Evolutionary conservation across 2,888 invertebrate species (phyloP).

Genomic region (Parnassius apollo): DNA sequence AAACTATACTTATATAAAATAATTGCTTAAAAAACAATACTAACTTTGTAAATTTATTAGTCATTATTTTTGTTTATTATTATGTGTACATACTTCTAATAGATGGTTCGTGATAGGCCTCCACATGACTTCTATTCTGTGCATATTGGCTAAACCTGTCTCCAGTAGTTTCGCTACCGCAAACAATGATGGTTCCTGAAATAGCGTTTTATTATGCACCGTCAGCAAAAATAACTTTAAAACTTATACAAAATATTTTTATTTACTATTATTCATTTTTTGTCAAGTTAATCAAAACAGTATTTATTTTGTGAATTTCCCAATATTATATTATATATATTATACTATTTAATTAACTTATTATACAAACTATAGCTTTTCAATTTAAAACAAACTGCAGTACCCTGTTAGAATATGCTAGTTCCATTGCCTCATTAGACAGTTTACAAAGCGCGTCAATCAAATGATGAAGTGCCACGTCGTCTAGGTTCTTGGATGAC

Average conservation of each 20-base stretch:
- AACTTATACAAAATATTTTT: too few relatives aligned
- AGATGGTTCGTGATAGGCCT: constrained; percentile 96
- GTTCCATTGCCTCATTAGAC: constrained; percentile 97
- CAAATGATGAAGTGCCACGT: constrained; percentile 96
- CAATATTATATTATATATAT: too few relatives aligned
- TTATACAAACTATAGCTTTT: too few relatives aligned
- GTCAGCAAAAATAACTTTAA: background rate
- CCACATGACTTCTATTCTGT: constrained; percentile 96
- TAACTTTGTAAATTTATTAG: too few relatives aligned
- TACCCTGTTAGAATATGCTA: constrained; percentile 96
- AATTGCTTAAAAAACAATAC: too few relatives aligned
- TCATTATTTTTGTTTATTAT: too few relatives aligned
- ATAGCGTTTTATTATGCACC: background rate
- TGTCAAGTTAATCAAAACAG: too few relatives aligned
- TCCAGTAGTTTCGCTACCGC: constrained; percentile 99
- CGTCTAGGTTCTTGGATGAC: constrained; percentile 95
- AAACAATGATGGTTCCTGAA: constrained; percentile 96
- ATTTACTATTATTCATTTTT: too few relatives aligned
- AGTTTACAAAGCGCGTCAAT: constrained; percentile 98
- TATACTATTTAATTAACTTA: too few relatives aligned
- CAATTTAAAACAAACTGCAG: background rate
- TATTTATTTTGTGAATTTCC: too few relatives aligned
- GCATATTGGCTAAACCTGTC: constrained; percentile 96
- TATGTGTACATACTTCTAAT: constrained; percentile 85
- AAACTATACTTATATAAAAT: too few relatives aligned